These are phyloP conservation scores for Gorsachius goisagi DNA, from an alignment of 2,113 vertebrate species.

Conservation along the genomic window DNA sequence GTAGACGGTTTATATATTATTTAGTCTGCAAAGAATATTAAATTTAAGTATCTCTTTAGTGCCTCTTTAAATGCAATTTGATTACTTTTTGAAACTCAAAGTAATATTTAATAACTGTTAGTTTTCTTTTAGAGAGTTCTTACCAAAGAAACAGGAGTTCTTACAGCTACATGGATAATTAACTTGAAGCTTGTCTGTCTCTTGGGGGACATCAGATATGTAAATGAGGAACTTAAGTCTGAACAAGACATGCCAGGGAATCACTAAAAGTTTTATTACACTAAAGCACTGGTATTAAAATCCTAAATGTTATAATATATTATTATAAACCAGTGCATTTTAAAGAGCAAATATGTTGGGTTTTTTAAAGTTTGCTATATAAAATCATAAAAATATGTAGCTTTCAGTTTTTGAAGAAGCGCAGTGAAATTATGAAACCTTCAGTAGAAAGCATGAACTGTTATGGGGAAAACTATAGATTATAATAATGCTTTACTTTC, in stretches of 20 bases:
- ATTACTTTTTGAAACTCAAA: slow-evolving; percentile 77
- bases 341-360: slow-evolving; percentile 62
- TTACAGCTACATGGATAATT: slow-evolving; percentile 81
- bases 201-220: slow-evolving; percentile 81
- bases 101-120: slow-evolving; percentile 82
- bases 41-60: slow-evolving; percentile 78
- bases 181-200: slow-evolving; percentile 81
- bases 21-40: slow-evolving; percentile 72
- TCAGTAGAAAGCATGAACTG: background rate
- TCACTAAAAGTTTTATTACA: slow-evolving; percentile 79
- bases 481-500: background rate
- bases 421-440: background rate
- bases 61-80: slow-evolving; percentile 70
- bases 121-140: slow-evolving; percentile 81
- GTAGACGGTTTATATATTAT: slow-evolving; percentile 72
- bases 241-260: slow-evolving; percentile 74
- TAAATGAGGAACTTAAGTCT: slow-evolving; percentile 79
- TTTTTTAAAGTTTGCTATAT: slow-evolving; percentile 2
- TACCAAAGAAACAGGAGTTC: slow-evolving; percentile 77
- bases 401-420: slow-evolving; percentile 50
- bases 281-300: slow-evolving; percentile 65
- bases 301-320: slow-evolving; percentile 53
- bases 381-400: slow-evolving; percentile 35
- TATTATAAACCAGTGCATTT: slow-evolving; percentile 61
- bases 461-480: background rate